Base-by-base conservation (phyloP, 2,888 invertebrate genomes). In the Cremastobaeus sp. region DNA sequence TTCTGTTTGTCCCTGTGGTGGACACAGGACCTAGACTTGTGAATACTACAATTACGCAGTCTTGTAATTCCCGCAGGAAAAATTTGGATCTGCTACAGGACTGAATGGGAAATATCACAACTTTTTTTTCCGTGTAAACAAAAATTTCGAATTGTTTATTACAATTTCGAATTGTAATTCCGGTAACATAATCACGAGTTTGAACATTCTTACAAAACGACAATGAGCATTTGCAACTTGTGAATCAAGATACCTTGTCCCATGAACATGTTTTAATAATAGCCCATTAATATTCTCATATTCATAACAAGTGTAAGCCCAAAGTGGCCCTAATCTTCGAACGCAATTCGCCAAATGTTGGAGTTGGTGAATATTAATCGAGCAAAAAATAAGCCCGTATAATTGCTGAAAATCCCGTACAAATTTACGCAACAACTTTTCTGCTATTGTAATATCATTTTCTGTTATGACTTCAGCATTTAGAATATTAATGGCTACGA, bases 271-370 rank as follows among this genome's bases (percentile, higher is more conserved):
- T 35, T 43, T 68, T 9, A 72, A 47, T 0, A 72, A 48, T 34
- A 15, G 12, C 9, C 57, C 57, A 35, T 59, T 59, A 0, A 59
- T 2, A 34, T 45, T 34, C 21, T 76, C 74, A 48, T 55, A 74
- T 35, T 59, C 62, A 25, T 62, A 76, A 37, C 76, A 70, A 2
- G 66, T 45, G 20, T 59, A 41, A 1, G 21, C 59, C 76, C 76
- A 76, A 12, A 74, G 48, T 0, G 71, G 74, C 1, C 76, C 76
- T 9, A 65, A 21, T 6, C 12, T 52, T 32, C 25, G 6, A 1
- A 76, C 74, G 21, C 54, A 62, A 12, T 70, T 25, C 3, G 48
- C 14, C 11, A 71, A 45, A 47, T 76, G 76, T 8, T 45, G 20
- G 1, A 59, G 11, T 1, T 11, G n/a, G 21, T 43, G 57, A 11